Evolutionary conservation across 2,888 invertebrate genomes (phyloP).

Genomic region (Volucella zonaria): DNA sequence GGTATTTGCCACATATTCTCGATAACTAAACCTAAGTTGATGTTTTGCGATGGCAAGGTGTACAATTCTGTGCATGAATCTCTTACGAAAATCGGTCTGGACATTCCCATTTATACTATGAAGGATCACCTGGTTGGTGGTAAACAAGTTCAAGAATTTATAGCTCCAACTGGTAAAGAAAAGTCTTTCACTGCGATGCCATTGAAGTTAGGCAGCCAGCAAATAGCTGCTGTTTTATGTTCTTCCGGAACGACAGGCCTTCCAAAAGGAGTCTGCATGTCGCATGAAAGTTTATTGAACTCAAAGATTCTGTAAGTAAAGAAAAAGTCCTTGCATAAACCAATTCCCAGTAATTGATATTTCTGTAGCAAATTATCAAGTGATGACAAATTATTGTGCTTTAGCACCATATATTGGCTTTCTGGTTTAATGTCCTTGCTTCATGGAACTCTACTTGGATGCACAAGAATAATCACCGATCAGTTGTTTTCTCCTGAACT

Average conservation of each 20-base stretch:
- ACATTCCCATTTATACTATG: constrained; percentile 72
- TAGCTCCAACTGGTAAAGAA: constrained; percentile 65
- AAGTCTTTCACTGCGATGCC: constrained; percentile 29
- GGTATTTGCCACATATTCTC: constrained; percentile 79
- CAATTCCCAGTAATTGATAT: background rate
- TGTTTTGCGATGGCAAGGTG: constrained; percentile 80
- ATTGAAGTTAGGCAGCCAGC: constrained; percentile 55
- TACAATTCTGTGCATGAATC: constrained; percentile 75
- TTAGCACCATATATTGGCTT: constrained; percentile 76
- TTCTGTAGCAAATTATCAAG: constrained; percentile 35
- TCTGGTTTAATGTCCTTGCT: constrained; percentile 71
- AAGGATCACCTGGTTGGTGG: constrained; percentile 73
- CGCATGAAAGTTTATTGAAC: constrained; percentile 69
- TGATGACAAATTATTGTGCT: constrained; percentile 70
- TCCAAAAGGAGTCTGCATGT: constrained; percentile 74
- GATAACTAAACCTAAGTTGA: constrained; percentile 79
- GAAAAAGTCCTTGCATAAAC: no score
- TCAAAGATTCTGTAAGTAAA: constrained; percentile 29
- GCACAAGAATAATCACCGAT: constrained; percentile 75
- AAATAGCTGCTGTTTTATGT: constrained; percentile 74
- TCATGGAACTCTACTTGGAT: constrained; percentile 58
- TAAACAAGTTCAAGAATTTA: constrained; percentile 61
- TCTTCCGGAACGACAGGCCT: constrained; percentile 75
- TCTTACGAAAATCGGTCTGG: constrained; percentile 60
- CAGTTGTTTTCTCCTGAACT: constrained; percentile 67